A percentile compares a stretch with the other conserved stretches of the same genome.
Evolutionary conservation across 2,888 invertebrate species (phyloP).

Genomic region (Andrena dorsata): DNA sequence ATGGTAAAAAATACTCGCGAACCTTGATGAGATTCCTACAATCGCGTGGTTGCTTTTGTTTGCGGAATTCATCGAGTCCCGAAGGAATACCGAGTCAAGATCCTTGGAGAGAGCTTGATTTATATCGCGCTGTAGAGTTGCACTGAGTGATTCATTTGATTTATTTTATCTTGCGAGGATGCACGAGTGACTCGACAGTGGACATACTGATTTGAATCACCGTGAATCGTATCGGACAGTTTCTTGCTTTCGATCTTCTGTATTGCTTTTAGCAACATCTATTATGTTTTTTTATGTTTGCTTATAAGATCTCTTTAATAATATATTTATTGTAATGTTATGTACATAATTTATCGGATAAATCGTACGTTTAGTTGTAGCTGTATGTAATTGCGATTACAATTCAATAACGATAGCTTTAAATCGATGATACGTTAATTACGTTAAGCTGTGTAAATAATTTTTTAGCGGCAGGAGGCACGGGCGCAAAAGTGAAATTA

Average conservation of each 20-base stretch:
- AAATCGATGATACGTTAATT: neutral
- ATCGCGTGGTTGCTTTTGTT: neutral
- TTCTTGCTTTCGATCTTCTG: neutral
- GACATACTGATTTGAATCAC: slow-evolving; percentile 1
- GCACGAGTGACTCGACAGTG: neutral
- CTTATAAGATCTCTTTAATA: neutral
- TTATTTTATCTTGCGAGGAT: slow-evolving; percentile 3
- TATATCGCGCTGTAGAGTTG: slow-evolving; percentile 25
- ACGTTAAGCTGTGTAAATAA: neutral
- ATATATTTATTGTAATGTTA: neutral
- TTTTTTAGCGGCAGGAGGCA: neutral
- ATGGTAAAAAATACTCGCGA: slow-evolving; percentile 12
- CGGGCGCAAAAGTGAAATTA: neutral
- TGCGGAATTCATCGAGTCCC: slow-evolving; percentile 7
- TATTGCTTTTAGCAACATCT: neutral
- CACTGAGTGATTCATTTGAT: slow-evolving; percentile 17
- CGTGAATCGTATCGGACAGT: neutral
- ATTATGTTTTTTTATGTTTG: slow-evolving; percentile 2
- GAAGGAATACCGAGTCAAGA: neutral
- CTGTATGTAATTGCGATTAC: slow-evolving; percentile 2
- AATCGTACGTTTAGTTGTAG: neutral
- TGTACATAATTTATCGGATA: neutral
- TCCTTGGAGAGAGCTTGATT: neutral
- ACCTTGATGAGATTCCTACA: neutral
- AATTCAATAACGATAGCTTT: slow-evolving; percentile 12